phyloP scores from a whole-genome alignment of 2,888 invertebrate species.

The Eristalis arbustorum region DNA sequence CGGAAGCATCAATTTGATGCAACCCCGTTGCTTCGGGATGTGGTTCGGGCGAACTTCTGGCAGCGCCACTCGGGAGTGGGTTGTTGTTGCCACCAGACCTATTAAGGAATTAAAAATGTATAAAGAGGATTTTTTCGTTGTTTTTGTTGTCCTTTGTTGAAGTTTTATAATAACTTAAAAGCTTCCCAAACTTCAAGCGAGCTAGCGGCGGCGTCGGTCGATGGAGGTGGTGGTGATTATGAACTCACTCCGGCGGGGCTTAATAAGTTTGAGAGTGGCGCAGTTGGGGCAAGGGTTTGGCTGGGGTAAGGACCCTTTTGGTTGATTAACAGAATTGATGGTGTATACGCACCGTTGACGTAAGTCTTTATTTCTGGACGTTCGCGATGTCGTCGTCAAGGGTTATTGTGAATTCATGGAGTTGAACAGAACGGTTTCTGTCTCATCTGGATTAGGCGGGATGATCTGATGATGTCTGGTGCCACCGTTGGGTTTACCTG shows the following conservation, averaged over 20 bases:
- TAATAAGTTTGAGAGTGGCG: neutral
- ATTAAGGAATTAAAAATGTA: constrained; percentile 71
- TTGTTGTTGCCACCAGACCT: constrained; percentile 58
- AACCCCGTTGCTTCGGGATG: constrained; percentile 59
- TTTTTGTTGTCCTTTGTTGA: constrained; percentile 53
- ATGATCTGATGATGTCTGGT: neutral
- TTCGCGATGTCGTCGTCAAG: neutral
- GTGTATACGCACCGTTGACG: neutral
- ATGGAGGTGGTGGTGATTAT: constrained; percentile 49
- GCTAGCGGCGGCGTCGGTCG: neutral
- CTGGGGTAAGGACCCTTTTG: constrained; percentile 23
- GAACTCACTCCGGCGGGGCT: constrained; percentile 39
- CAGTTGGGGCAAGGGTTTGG: constrained; percentile 4
- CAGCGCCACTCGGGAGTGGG: constrained; percentile 24
- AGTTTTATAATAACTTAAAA: constrained; percentile 71
- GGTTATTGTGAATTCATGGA: constrained; percentile 17
- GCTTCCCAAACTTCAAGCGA: constrained; percentile 48
- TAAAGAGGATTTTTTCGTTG: constrained; percentile 56
- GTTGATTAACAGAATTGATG: constrained; percentile 44
- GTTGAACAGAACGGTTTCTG: neutral
- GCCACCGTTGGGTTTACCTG: neutral
- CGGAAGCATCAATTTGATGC: constrained; percentile 65
- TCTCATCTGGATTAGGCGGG: neutral
- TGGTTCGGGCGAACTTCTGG: constrained; percentile 29
- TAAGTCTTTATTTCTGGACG: neutral